These are phyloP conservation scores for Alfaro cultratus DNA, from an alignment of 2,797 vertebrate species.

Conservation along the genomic window DNA sequence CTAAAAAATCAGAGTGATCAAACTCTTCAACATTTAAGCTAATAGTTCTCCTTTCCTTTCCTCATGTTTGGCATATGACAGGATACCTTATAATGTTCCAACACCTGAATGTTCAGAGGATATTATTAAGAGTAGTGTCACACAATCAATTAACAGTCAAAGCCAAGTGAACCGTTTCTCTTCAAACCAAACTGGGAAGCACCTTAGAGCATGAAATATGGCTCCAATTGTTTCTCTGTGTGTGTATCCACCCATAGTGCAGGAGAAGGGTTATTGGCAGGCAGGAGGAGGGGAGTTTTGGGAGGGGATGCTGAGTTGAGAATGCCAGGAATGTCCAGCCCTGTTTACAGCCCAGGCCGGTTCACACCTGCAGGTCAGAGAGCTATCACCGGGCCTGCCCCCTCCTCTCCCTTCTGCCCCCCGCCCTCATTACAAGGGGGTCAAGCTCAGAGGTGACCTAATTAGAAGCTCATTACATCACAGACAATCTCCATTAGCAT, in stretches of 20 bases:
- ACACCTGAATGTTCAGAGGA: constrained; percentile 46
- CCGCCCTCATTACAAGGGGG: constrained; percentile 88
- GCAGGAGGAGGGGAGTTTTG: constrained; percentile 74
- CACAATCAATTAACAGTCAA: constrained; percentile 58
- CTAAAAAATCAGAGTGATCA: constrained; percentile 29
- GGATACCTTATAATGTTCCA: constrained; percentile 31
- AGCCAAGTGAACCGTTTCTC: constrained; percentile 47
- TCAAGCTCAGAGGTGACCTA: constrained; percentile 94
- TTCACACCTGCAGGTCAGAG: constrained; percentile 86
- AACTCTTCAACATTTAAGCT: constrained; percentile 60
- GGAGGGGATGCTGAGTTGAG: constrained; percentile 78
- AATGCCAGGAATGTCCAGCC: constrained; percentile 83
- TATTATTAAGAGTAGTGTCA: constrained; percentile 50
- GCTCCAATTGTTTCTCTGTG: constrained; percentile 77
- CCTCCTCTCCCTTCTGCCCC: constrained; percentile 70
- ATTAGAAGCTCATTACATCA: constrained; percentile 98
- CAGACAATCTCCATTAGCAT: constrained; percentile 92
- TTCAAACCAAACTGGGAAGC: constrained; percentile 55
- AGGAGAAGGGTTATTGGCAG: constrained; percentile 75
- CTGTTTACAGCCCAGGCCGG: constrained; percentile 81
- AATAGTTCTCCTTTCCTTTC: constrained; percentile 54
- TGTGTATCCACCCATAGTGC: constrained; percentile 71
- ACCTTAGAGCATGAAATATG: constrained; percentile 78
- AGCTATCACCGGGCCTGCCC: constrained; percentile 81
- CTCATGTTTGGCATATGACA: constrained; percentile 49